phyloP scores from a whole-genome alignment of 2,113 vertebrate species.

The Microcebus tavaratra region DNA sequence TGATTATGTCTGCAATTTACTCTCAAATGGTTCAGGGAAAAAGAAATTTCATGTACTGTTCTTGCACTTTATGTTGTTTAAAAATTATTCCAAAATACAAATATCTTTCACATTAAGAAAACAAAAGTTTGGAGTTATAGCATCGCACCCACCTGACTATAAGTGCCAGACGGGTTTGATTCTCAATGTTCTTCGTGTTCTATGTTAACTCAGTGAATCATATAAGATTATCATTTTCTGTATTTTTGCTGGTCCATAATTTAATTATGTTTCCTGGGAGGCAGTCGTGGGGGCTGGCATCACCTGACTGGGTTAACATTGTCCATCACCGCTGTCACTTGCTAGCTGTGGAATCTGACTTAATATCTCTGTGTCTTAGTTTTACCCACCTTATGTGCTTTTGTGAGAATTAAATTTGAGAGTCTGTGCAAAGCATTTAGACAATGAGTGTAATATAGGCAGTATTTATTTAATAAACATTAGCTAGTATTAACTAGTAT shows the following conservation, averaged over 20 bases:
- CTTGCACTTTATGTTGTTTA: neutral
- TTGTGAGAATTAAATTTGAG: constrained; percentile 2
- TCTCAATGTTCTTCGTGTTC: neutral
- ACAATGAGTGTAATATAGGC: neutral
- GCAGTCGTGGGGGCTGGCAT: neutral
- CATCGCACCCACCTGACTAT: neutral
- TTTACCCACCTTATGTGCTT: neutral
- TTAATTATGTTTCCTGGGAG: neutral
- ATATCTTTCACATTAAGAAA: neutral
- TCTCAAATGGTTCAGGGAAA: neutral
- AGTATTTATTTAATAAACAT: neutral
- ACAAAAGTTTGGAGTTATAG: neutral
- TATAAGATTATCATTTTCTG: neutral
- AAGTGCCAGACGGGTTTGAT: neutral
- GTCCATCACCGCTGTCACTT: neutral
- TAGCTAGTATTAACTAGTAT: neutral
- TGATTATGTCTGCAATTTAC: neutral
- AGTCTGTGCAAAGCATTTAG: neutral
- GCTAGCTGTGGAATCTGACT: neutral
- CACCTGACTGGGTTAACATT: neutral
- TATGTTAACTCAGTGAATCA: neutral
- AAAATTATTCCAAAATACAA: neutral
- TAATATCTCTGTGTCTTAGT: neutral
- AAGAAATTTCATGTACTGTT: neutral
- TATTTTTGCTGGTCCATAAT: neutral